Conservation (phyloP, 2,113 vertebrate genomes). For the Monarcha castaneiventris region DNA sequence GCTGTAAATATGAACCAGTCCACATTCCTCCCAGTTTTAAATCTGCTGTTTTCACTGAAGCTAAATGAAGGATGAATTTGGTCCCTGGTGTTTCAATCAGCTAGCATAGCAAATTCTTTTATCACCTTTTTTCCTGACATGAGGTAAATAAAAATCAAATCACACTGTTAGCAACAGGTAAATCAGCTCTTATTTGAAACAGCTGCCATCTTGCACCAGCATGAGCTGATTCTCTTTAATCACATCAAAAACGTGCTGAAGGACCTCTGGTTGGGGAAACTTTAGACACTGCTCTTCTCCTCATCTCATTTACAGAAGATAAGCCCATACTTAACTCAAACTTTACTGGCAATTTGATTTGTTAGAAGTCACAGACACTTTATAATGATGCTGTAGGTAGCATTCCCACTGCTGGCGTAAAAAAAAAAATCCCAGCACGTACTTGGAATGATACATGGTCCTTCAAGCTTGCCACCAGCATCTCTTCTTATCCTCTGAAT, state of each 20-base stretch:
- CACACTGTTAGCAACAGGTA: background rate
- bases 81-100: background rate
- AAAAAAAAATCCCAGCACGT: accelerated
- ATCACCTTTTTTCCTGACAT: background rate
- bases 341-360: background rate
- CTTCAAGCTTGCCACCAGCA: background rate
- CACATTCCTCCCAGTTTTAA: slow-evolving; percentile 19
- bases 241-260: background rate
- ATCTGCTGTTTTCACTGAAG: slow-evolving; percentile 30
- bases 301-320: background rate
- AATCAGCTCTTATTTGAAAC: background rate
- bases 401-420: background rate
- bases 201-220: background rate
- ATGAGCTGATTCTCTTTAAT: background rate
- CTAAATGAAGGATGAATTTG: background rate
- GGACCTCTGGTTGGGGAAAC: background rate
- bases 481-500: background rate
- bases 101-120: background rate
- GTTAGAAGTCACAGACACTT: background rate
- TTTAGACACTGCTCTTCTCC: background rate
- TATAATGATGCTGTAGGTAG: background rate
- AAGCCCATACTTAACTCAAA: background rate
- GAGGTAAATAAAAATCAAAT: background rate
- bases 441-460: background rate
- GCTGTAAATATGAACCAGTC: slow-evolving; percentile 14